Percentiles rank a stretch among this genome's conserved stretches.
Evolutionary conservation across 2,888 invertebrate genomes (phyloP).

Genomic region (Scaptomyza caliginosa): DNA sequence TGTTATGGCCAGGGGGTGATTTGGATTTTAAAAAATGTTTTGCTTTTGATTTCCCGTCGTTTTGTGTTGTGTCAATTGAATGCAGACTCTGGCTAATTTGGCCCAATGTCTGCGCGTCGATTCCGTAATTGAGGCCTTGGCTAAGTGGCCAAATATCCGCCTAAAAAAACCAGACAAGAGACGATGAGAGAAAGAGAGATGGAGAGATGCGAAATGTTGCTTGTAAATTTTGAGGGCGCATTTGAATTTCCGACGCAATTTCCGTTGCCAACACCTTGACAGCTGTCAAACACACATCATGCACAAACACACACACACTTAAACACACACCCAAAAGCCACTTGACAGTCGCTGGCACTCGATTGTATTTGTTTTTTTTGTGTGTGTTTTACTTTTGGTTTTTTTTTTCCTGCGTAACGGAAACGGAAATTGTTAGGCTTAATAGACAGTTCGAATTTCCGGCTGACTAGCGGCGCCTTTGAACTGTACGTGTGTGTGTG

Average conservation of each 20-base stretch:
- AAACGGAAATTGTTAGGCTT: conserved; percentile 80
- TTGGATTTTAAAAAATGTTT: background rate
- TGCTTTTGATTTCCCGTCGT: conserved; percentile 59
- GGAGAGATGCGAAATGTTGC: conserved; percentile 6
- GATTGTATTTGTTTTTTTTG: conserved; percentile 42
- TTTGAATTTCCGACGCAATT: conserved; percentile 77
- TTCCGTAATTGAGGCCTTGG: conserved; percentile 35
- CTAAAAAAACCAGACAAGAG: background rate
- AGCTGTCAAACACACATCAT: conserved; percentile 69
- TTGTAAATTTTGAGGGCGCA: conserved; percentile 46
- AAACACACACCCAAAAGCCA: conserved; percentile 29
- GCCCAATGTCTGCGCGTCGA: conserved; percentile 14
- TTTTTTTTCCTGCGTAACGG: conserved; percentile 56
- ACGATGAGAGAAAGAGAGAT: background rate
- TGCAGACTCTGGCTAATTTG: conserved; percentile 58
- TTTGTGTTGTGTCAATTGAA: conserved; percentile 45
- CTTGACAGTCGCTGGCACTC: conserved; percentile 31
- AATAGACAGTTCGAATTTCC: conserved; percentile 78
- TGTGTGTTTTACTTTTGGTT: conserved; percentile 38
- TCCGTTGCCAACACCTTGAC: conserved; percentile 78
- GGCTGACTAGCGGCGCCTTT: conserved; percentile 50
- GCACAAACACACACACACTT: conserved; percentile 19
- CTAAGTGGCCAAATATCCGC: conserved; percentile 61
- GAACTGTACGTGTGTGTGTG: conserved; percentile 39
- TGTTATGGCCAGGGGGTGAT: background rate